Evolutionary conservation across 53 echinoderm and acorn worm species (phyloP).

Genomic region (Glandiceps talaboti): DNA sequence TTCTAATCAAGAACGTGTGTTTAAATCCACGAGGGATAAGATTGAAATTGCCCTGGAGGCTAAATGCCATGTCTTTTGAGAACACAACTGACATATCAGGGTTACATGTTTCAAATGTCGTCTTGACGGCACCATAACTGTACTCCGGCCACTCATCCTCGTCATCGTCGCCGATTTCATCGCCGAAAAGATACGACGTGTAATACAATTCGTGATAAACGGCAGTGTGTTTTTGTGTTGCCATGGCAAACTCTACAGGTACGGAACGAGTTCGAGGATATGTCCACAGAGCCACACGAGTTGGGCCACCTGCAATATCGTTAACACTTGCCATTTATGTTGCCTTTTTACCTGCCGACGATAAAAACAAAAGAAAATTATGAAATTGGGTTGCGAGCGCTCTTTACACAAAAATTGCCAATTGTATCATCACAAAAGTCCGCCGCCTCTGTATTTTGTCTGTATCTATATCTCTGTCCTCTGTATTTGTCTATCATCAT

Average conservation of each 20-base stretch:
- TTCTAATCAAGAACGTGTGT: conserved; percentile 64
- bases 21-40: conserved; percentile 41
- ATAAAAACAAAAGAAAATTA: background rate
- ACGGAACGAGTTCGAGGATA: conserved; percentile 49
- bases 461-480: too few relatives aligned
- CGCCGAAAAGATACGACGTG: conserved; percentile 25
- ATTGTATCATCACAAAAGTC: background rate
- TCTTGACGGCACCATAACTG: background rate
- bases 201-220: conserved; percentile 29
- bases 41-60: conserved; percentile 33
- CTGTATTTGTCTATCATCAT: too few relatives aligned
- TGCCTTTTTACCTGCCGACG: background rate
- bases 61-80: conserved; percentile 57
- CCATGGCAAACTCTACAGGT: conserved; percentile 33
- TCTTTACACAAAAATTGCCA: too few relatives aligned
- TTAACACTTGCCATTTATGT: background rate
- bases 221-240: conserved; percentile 22
- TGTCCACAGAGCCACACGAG: conserved; percentile 44
- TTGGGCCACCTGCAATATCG: background rate
- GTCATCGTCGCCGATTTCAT: conserved; percentile 6
- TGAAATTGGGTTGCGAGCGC: background rate
- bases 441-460: too few relatives aligned
- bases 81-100: background rate
- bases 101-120: background rate
- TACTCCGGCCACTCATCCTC: background rate